Percentiles rank a stretch among this genome's conserved stretches.
These are phyloP conservation scores for Trematomus loennbergii DNA, from an alignment of 2,113 vertebrate species.

Conservation along the genomic window DNA sequence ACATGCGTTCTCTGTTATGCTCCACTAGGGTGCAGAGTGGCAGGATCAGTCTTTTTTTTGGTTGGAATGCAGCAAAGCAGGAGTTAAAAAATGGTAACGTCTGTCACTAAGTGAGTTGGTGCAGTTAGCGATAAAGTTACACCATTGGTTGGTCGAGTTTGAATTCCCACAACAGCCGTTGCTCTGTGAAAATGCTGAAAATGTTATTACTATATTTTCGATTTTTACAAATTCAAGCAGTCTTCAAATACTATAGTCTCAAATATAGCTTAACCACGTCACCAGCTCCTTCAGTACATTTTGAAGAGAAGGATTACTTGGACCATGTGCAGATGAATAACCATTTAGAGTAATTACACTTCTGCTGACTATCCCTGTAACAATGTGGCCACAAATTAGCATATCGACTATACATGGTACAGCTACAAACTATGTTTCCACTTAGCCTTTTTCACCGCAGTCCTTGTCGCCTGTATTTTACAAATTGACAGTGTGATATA, in stretches of 20 bases:
- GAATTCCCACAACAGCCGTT: background rate
- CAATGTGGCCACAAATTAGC: background rate
- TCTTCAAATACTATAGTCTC: background rate
- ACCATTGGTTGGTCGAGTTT: background rate
- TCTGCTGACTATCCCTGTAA: too few species aligned
- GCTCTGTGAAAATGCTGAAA: background rate
- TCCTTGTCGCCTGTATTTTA: background rate
- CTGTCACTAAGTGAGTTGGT: background rate
- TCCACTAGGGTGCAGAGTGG: slow-evolving; percentile 57
- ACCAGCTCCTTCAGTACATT: background rate
- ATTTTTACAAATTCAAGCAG: too few species aligned
- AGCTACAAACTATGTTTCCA: background rate
- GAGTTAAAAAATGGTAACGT: background rate
- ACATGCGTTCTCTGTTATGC: slow-evolving; percentile 65
- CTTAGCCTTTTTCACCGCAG: background rate
- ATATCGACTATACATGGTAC: background rate
- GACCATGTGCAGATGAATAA: background rate
- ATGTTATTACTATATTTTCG: too few species aligned
- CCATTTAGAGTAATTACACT: too few species aligned
- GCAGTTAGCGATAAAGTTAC: background rate
- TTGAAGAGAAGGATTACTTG: background rate
- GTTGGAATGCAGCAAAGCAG: too few species aligned
- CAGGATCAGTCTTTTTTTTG: slow-evolving; percentile 29
- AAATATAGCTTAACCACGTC: background rate
- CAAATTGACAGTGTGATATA: slow-evolving; percentile 1